Conservation (phyloP, 2,797 vertebrate species). For the Phalanger gymnotis region DNA sequence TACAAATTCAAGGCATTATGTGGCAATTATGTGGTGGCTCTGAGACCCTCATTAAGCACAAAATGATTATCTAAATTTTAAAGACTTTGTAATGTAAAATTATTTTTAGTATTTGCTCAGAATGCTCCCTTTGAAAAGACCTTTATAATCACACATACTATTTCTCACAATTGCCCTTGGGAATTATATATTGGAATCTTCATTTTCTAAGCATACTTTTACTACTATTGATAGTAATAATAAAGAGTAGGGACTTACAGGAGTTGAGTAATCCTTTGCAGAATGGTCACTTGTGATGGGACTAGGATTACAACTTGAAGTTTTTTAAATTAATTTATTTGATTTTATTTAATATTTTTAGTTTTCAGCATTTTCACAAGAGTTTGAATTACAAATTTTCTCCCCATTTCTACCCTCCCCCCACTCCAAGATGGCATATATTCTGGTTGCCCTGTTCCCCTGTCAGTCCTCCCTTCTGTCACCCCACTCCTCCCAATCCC, state of each 20-base stretch:
- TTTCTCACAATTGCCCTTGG: background rate
- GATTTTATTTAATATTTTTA: too few relatives aligned
- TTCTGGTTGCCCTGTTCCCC: too few relatives aligned
- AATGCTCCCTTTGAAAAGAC: background rate
- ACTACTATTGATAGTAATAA: background rate
- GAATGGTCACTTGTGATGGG: background rate
- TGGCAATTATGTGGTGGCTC: background rate
- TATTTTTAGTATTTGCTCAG: background rate
- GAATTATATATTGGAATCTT: background rate
- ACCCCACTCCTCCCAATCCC: too few relatives aligned
- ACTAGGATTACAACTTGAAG: background rate
- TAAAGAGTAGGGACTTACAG: background rate
- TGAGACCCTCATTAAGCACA: background rate
- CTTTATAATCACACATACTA: background rate
- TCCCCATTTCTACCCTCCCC: too few relatives aligned
- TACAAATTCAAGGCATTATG: constrained; percentile 2
- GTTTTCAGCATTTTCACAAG: too few relatives aligned
- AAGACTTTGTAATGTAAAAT: background rate
- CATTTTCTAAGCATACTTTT: background rate
- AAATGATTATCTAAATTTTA: background rate
- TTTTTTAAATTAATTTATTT: too few relatives aligned
- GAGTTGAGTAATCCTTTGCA: background rate
- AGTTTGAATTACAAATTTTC: too few relatives aligned
- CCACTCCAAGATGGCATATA: too few relatives aligned
- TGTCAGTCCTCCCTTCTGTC: too few relatives aligned